These are phyloP conservation scores for Apodemia zela DNA, from an alignment of 2,888 invertebrate genomes.

Conservation along the genomic window DNA sequence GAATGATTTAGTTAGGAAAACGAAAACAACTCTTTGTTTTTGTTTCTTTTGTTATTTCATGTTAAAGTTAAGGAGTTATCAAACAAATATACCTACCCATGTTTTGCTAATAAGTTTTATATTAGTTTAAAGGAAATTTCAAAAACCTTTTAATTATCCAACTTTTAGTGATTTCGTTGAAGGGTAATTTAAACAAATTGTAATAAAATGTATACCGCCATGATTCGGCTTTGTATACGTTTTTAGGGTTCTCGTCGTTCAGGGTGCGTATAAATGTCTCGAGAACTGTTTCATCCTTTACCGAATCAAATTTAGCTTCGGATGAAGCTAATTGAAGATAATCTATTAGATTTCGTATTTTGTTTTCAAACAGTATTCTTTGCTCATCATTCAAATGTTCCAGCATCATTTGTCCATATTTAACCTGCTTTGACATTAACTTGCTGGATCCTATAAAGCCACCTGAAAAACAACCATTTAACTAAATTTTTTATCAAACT, in stretches of 20 bases:
- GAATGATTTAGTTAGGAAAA: neutral
- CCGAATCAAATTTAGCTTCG: slow-evolving; percentile 61
- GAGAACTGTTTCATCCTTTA: slow-evolving; percentile 79
- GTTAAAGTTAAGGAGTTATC: slow-evolving; percentile 1
- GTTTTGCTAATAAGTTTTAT: neutral
- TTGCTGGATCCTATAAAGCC: slow-evolving; percentile 86
- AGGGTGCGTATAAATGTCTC: slow-evolving; percentile 83
- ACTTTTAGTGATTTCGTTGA: slow-evolving; percentile 79
- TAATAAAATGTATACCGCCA: slow-evolving; percentile 85
- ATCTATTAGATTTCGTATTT: slow-evolving; percentile 82
- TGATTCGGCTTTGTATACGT: slow-evolving; percentile 85
- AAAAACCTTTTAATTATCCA: slow-evolving; percentile 83
- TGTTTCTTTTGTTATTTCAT: neutral
- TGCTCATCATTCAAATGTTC: slow-evolving; percentile 82
- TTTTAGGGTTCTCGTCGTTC: slow-evolving; percentile 78
- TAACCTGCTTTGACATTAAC: slow-evolving; percentile 82
- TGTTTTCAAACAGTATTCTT: slow-evolving; percentile 81
- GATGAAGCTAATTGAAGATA: slow-evolving; percentile 76
- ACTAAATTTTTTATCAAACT: too few species aligned
- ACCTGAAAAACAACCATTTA: slow-evolving; percentile 57
- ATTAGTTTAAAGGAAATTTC: slow-evolving; percentile 73
- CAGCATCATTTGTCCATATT: slow-evolving; percentile 83
- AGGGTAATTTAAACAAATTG: slow-evolving; percentile 79
- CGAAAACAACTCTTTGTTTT: neutral
- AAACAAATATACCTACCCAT: slow-evolving; percentile 7